These are phyloP conservation scores for Poeciliopsis infans DNA, from an alignment of 2,797 vertebrate genomes.

Conservation along the genomic window DNA sequence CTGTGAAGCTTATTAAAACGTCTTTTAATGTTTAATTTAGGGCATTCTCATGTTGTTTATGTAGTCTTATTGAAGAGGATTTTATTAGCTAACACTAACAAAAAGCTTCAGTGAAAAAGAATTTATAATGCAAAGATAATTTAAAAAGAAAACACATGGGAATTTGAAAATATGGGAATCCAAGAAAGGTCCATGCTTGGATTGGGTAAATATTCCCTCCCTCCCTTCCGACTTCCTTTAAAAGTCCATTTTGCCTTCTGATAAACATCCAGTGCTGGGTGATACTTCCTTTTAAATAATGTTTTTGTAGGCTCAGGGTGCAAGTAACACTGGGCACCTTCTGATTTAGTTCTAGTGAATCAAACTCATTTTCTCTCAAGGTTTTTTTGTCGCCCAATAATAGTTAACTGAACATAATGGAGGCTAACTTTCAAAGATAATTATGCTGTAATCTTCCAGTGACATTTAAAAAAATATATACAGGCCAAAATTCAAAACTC, in stretches of 20 bases:
- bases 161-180: background rate
- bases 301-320: background rate
- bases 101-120: background rate
- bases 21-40: background rate
- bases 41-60: background rate
- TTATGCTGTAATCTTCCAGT: background rate
- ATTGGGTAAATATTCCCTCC: background rate
- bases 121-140: background rate
- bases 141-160: background rate
- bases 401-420: background rate
- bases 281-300: constrained; percentile 10
- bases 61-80: background rate
- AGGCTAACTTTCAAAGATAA: background rate
- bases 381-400: background rate
- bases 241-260: background rate
- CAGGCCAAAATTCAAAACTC: constrained; percentile 1
- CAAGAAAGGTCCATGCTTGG: background rate
- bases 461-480: background rate
- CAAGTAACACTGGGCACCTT: background rate
- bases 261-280: constrained; percentile 3
- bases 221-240: constrained; percentile 3
- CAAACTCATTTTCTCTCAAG: background rate
- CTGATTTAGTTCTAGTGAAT: background rate
- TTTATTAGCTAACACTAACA: background rate
- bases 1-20: background rate